phyloP scores from a whole-genome alignment of 2,113 vertebrate genomes.

The Psammodynastes pulverulentus region DNA sequence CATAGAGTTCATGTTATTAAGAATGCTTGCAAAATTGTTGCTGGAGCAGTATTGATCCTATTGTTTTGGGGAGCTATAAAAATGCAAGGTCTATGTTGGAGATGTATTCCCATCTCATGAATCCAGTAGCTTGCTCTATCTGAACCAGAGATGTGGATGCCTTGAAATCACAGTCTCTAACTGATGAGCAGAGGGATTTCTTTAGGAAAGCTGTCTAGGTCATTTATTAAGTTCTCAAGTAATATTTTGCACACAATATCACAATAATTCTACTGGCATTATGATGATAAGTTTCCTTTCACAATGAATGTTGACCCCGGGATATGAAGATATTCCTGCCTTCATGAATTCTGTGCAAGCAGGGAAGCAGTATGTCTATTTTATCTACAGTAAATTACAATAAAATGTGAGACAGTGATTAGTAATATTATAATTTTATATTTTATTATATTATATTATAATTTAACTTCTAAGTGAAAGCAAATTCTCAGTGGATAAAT shows the following conservation, averaged over 20 bases:
- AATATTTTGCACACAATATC: background rate
- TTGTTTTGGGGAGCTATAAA: background rate
- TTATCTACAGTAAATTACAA: constrained; percentile 31
- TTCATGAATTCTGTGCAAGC: constrained; percentile 46
- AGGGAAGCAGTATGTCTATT: constrained; percentile 3
- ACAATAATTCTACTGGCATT: background rate
- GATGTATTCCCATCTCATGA: background rate
- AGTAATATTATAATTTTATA: constrained; percentile 44
- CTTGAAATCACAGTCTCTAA: background rate
- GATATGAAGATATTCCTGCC: constrained; percentile 58
- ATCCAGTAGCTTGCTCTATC: background rate
- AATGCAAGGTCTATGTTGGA: background rate
- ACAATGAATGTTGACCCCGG: background rate
- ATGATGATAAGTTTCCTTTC: background rate
- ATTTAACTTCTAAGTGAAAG: constrained; percentile 23
- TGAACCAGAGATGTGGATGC: background rate
- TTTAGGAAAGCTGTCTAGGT: background rate
- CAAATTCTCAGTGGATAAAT: constrained; percentile 5
- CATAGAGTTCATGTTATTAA: background rate
- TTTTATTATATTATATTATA: constrained; percentile 6
- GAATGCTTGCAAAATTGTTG: background rate
- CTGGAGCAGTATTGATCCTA: background rate
- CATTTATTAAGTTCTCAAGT: background rate
- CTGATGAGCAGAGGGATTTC: background rate
- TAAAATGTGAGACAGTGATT: constrained; percentile 48